These are phyloP conservation scores for Cephalopterus ornatus DNA, from an alignment of 2,113 vertebrate species.

Conservation along the genomic window DNA sequence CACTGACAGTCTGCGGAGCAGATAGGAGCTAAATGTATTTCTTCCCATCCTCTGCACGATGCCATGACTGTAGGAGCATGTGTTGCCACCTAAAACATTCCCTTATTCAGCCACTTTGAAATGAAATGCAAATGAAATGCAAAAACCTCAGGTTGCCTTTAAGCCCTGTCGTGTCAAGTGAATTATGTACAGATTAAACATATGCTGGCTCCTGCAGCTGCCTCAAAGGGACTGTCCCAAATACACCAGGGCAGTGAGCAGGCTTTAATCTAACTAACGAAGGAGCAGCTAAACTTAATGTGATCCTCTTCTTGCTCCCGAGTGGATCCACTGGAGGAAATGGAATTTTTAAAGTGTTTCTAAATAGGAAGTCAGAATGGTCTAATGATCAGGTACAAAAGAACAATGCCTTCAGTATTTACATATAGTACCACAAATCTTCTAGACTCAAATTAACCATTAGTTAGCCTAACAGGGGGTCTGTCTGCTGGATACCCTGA, in stretches of 20 bases:
- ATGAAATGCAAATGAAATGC: not conserved
- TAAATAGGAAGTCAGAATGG: not conserved
- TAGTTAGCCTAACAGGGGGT: not conserved
- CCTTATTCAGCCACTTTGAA: constrained; percentile 2
- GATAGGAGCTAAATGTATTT: not conserved
- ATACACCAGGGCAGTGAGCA: not conserved
- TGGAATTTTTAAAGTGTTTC: not conserved
- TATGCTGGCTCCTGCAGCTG: not conserved
- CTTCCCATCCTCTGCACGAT: not conserved
- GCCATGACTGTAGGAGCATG: not conserved
- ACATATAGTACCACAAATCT: not conserved
- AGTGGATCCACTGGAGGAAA: not conserved
- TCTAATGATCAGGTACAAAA: not conserved
- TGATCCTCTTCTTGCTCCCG: not conserved
- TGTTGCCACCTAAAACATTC: not conserved
- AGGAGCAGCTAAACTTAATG: not conserved
- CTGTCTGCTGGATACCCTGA: not conserved
- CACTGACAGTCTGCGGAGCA: not conserved
- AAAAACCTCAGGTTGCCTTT: not conserved
- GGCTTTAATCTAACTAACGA: not conserved
- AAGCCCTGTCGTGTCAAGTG: not conserved
- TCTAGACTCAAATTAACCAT: not conserved
- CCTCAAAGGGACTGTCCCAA: not conserved
- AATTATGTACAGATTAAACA: not conserved
- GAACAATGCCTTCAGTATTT: not conserved